Evolutionary conservation across 2,888 invertebrate species (phyloP), one percentile per base, ranked within the genome.

Genomic region (Junonia oenone): DNA sequence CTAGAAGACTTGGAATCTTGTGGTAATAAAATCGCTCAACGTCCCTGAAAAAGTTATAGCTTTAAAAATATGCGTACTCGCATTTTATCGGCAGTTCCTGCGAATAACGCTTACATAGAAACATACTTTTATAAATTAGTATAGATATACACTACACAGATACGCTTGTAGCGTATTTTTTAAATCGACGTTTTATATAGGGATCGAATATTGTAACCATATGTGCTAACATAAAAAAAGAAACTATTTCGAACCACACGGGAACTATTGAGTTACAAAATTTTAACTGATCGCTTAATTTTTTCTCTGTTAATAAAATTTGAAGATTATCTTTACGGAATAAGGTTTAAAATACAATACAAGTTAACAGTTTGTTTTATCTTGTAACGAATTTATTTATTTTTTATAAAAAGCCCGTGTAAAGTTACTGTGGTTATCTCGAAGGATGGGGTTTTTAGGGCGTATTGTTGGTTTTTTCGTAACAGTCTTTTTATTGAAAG

Each of bases 251-350:
- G 64, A 70, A 70, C 71, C 68, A 58, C 73, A 73, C 68, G 60
- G 63, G 60, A 72, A 72, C 75, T 79, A 80, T 86, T 74, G 59
- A 51, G 68, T 86, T 81, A 70, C 85, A 74, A 26, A 26, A 43
- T 61, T 72, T 63, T 54, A 74, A 72, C 69, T 72, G 74, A 77
- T 76, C 74, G 70, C 72, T 81, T 75, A 72, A 78, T 78, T 76
- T 1, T n/a, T 22, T 9, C 1, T 15, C 8, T 1, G 13, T 22
- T 55, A 58, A 26, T 35, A 8, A 1, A 74, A 67, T 67, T 50
- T 61, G 2, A 66, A 59, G 65, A 56, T 52, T 71, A 66, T 14
- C 0, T 0, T 2, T 0, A 9, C 1, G 0, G 0, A 0, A 0
- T 66, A 64, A 67, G 56, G 56, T 47, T 55, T 14, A 58, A 49